These are phyloP conservation scores for Dorcus hopei DNA, from an alignment of 2,888 invertebrate genomes.

Conservation along the genomic window DNA sequence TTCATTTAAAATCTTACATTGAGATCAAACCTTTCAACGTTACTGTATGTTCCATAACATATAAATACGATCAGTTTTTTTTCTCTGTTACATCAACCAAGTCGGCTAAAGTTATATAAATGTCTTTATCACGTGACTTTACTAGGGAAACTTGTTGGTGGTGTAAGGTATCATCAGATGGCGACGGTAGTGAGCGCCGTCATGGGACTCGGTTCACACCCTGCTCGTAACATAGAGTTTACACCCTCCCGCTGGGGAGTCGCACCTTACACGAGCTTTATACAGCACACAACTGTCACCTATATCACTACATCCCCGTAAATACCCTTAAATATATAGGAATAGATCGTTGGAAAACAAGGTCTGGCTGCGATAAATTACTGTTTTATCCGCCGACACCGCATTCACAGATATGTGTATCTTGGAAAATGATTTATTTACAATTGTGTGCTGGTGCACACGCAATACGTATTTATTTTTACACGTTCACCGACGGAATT, in stretches of 20 bases:
- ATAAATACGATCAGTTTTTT: neutral
- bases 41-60: too few relatives aligned
- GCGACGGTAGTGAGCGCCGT: slow-evolving; percentile 14
- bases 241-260: slow-evolving; percentile 22
- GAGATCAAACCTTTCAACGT: too few relatives aligned
- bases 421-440: too few relatives aligned
- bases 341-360: too few relatives aligned
- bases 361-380: too few relatives aligned
- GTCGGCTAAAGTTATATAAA: neutral
- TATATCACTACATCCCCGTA: neutral
- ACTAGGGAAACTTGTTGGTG: neutral
- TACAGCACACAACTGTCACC: slow-evolving; percentile 17
- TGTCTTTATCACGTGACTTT: neutral
- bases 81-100: neutral
- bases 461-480: too few relatives aligned
- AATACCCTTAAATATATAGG: neutral
- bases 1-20: too few relatives aligned
- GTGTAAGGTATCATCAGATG: neutral
- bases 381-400: too few relatives aligned
- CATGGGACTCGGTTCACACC: slow-evolving; percentile 21
- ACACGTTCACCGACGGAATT: too few relatives aligned
- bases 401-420: too few relatives aligned
- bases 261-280: slow-evolving; percentile 22
- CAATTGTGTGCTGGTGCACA: too few relatives aligned
- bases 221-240: slow-evolving; percentile 20